phyloP scores from a whole-genome alignment of 2,113 vertebrate species.

The Mystacornis crossleyi region DNA sequence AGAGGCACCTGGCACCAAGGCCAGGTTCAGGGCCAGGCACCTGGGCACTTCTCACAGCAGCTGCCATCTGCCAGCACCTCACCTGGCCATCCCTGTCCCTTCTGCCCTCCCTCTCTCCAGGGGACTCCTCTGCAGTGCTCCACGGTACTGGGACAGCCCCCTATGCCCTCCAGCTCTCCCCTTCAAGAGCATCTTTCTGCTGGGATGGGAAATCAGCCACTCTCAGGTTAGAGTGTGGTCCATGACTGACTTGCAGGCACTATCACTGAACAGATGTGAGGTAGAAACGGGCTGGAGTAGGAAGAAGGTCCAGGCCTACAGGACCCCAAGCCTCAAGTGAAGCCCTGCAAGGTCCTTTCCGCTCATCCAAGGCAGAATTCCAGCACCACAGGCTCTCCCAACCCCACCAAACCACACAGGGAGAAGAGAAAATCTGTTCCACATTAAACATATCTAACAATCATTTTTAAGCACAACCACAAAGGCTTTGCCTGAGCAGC shows the following conservation, averaged over 20 bases:
- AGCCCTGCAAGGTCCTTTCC: neutral
- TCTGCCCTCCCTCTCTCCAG: neutral
- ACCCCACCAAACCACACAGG: neutral
- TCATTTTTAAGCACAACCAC: neutral
- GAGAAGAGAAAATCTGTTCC: neutral
- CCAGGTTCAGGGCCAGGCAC: neutral
- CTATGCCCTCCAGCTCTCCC: neutral
- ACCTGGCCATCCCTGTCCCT: neutral
- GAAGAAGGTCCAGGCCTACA: neutral
- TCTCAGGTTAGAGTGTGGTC: neutral
- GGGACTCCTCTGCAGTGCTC: neutral
- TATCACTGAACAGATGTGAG: neutral
- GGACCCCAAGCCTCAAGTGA: neutral
- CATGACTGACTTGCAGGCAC: neutral
- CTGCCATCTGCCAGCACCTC: neutral
- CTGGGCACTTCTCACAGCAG: neutral
- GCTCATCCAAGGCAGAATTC: neutral
- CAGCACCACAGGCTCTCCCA: neutral
- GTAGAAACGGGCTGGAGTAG: neutral
- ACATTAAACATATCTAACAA: neutral
- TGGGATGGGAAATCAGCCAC: neutral
- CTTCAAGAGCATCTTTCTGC: neutral
- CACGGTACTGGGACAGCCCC: accelerated
- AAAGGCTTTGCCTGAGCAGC: neutral
- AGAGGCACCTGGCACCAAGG: neutral